Evolutionary conservation across 2,888 invertebrate species (phyloP).

Genomic region (Tinea trinotella): DNA sequence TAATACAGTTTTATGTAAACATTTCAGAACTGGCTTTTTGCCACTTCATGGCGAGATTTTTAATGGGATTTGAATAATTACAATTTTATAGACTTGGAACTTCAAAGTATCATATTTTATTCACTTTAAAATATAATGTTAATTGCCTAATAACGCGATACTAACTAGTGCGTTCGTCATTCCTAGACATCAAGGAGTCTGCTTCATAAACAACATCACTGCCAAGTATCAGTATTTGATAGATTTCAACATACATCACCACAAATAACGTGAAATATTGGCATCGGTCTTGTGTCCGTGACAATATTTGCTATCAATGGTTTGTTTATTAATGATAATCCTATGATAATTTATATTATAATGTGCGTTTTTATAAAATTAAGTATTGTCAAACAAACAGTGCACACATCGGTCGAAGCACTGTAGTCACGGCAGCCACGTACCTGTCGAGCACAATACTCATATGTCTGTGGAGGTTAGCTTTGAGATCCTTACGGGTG

Average conservation of each 20-base stretch:
- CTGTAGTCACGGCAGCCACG: constrained; percentile 21
- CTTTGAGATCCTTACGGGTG: constrained; percentile 61
- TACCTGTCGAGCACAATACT: constrained; percentile 69
- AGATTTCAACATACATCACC: constrained; percentile 32
- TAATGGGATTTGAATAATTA: neutral
- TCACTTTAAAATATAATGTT: neutral
- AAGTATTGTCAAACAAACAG: neutral
- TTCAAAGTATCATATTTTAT: neutral
- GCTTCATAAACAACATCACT: constrained; percentile 20
- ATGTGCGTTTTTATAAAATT: neutral
- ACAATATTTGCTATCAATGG: constrained; percentile 5
- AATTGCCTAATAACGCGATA: neutral
- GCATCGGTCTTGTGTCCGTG: constrained; percentile 23
- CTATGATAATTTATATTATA: neutral
- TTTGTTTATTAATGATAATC: neutral
- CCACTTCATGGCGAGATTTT: neutral
- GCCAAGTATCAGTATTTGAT: constrained; percentile 34
- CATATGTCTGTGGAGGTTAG: constrained; percentile 68
- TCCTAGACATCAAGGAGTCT: constrained; percentile 1
- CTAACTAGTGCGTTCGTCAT: neutral
- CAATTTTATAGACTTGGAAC: neutral
- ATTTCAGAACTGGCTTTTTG: neutral
- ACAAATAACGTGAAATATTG: constrained; percentile 33
- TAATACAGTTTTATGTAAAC: neutral
- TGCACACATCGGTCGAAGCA: neutral